These are phyloP conservation scores for Drosophila bocki DNA, from an alignment of 1,140 invertebrate genomes.

Conservation along the genomic window DNA sequence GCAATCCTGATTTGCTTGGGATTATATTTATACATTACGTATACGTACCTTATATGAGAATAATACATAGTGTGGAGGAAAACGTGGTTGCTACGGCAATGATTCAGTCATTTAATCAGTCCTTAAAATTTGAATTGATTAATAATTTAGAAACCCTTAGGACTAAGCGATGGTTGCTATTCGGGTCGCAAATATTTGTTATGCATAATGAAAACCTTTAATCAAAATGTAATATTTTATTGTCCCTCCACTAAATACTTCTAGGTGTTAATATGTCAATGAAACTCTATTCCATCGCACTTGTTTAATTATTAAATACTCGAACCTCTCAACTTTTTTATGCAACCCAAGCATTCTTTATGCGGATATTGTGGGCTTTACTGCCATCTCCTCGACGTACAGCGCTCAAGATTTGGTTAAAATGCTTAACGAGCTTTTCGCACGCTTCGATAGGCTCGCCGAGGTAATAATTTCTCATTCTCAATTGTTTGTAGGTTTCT, in stretches of 20 bases:
- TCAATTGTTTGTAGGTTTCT: conserved; percentile 21
- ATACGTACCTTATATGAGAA: too few species aligned
- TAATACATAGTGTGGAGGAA: too few species aligned
- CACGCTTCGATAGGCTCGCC: conserved; percentile 95
- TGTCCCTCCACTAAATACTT: conserved; percentile 1
- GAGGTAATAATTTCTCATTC: conserved; percentile 88
- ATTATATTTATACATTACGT: too few species aligned
- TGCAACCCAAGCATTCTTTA: conserved; percentile 90
- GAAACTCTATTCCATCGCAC: conserved; percentile 7
- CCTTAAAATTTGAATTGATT: background rate
- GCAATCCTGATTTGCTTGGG: too few species aligned
- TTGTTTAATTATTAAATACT: conserved; percentile 39
- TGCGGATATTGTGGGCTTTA: conserved; percentile 97
- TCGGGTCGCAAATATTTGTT: too few species aligned
- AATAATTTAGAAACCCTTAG: background rate
- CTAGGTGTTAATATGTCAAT: conserved; percentile 35
- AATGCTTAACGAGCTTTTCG: conserved; percentile 97
- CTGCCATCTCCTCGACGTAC: conserved; percentile 97
- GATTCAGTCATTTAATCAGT: background rate
- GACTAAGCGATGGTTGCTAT: background rate
- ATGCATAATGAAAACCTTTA: too few species aligned
- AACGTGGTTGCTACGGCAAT: too few species aligned
- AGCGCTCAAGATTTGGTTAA: conserved; percentile 96
- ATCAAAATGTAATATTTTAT: background rate
- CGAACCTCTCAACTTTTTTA: conserved; percentile 8